Base-by-base conservation (phyloP, 2,113 vertebrate species). In the Motacilla tschutschensis region DNA sequence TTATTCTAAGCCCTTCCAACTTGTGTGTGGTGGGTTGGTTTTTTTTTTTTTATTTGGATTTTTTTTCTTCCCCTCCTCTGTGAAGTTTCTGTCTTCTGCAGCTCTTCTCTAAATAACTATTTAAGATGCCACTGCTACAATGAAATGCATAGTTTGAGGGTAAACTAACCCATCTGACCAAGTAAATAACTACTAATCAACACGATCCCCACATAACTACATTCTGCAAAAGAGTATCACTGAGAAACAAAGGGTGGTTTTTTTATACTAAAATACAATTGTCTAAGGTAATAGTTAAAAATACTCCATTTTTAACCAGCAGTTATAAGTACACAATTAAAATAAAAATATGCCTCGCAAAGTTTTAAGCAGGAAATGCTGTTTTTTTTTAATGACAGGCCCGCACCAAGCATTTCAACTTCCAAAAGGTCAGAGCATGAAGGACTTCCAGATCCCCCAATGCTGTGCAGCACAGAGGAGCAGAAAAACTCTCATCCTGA, bases 1-100 rank as follows among this genome's bases (percentile, higher is more conserved):
- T 94, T 93, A 95, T 93, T 92, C 69, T 87, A 93, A 96, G 83
- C 89, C 90, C 50, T 87, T 94, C 83, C 77, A 91, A 33, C 57
- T 70, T 90, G 73, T 47, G 44, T 93, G 81, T 60, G 69, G 79
- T 80, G 46, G 67, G 1, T 46, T 59, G 36, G 21, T 36, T 5
- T 47, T 19, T 36, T 18, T 28, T 28, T n/a, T 47, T 72, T 48
- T 19, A 11, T 64, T 87, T 48, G 16, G 4, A 10, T 25, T 53
- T 63, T 64, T 41, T 44, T 33, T 2, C 40, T 70, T 62, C 19
- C 8, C 5, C 58, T 51, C 40, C 59, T 70, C 76, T 81, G 38
- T 3, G 25, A 79, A 93, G 64, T 69, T 91, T 50, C 86, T 93
- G 69, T 77, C 64, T 85, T 93, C 59, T 91, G 57, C 91, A 91